Evolutionary conservation across 2,797 vertebrate species (phyloP).

Genomic region (Danionella dracula): DNA sequence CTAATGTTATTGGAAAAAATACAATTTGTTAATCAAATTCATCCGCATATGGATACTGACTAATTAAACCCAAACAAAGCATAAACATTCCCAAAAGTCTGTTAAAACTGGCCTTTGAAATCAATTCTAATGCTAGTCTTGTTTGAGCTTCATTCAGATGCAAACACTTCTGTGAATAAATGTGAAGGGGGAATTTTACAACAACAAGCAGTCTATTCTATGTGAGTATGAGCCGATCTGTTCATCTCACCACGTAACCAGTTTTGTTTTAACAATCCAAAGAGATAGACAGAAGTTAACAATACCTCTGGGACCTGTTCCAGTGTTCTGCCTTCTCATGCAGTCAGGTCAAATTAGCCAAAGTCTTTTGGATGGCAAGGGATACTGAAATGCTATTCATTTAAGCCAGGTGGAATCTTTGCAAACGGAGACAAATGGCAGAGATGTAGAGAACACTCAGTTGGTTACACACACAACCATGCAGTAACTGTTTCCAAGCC

Average conservation of each 20-base stretch:
- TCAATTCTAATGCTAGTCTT: constrained; percentile 34
- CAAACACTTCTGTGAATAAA: constrained; percentile 30
- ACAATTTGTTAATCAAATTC: constrained; percentile 16
- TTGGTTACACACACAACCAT: neutral
- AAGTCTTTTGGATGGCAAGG: neutral
- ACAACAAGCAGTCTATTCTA: constrained; percentile 1
- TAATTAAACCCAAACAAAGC: constrained; percentile 5
- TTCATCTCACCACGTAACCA: constrained; percentile 13
- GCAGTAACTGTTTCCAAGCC: neutral
- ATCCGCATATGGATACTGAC: constrained; percentile 13
- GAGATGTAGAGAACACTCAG: neutral
- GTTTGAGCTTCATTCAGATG: constrained; percentile 28
- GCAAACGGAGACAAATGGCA: constrained; percentile 24
- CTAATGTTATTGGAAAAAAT: constrained; percentile 16
- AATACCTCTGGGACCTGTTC: constrained; percentile 13
- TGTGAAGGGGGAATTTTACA: constrained; percentile 27
- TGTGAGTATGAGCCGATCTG: neutral
- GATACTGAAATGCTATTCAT: constrained; percentile 25
- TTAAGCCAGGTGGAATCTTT: constrained; percentile 16
- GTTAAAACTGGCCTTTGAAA: constrained; percentile 22
- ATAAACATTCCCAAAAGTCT: constrained; percentile 27
- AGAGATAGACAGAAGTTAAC: constrained; percentile 28
- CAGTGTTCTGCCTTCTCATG: constrained; percentile 8
- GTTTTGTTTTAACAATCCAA: constrained; percentile 30
- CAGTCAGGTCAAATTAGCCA: constrained; percentile 22